A percentile compares a stretch with the other conserved stretches of the same genome.
Conservation (phyloP, 2,797 vertebrate genomes). For the Enteromius unitaeniatus region DNA sequence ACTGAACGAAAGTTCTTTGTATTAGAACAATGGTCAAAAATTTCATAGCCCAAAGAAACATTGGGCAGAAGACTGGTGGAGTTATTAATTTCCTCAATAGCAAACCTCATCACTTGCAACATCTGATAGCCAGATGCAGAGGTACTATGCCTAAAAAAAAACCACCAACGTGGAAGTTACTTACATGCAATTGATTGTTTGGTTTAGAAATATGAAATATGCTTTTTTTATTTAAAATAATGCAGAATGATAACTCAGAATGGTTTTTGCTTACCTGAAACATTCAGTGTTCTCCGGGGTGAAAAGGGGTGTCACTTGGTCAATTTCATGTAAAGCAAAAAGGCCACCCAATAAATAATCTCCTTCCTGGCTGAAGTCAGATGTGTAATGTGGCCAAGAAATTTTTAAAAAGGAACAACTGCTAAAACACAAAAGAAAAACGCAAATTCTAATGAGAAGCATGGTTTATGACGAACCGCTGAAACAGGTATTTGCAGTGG, state of each 20-base stretch:
- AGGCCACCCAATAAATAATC: conserved; percentile 76
- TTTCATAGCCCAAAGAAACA: conserved; percentile 80
- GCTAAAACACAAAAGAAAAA: neutral
- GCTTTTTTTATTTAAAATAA: neutral
- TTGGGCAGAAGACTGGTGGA: conserved; percentile 77
- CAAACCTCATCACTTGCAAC: conserved; percentile 84
- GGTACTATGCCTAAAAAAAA: conserved; percentile 63
- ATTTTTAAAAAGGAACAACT: neutral
- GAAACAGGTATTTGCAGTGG: neutral
- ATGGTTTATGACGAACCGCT: neutral
- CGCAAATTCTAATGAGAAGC: neutral
- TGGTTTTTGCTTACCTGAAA: conserved; percentile 67
- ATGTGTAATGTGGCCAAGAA: conserved; percentile 33
- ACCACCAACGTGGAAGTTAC: neutral
- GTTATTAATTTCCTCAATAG: conserved; percentile 83
- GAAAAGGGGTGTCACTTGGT: neutral
- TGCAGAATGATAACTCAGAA: neutral
- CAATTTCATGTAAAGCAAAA: conserved; percentile 70
- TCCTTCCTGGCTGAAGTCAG: conserved; percentile 71
- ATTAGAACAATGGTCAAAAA: conserved; percentile 81
- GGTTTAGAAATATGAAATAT: neutral
- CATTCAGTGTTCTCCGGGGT: conserved; percentile 68
- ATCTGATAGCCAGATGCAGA: conserved; percentile 71
- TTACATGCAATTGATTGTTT: neutral
- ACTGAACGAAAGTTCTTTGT: conserved; percentile 65